Base-by-base conservation (phyloP, 2,888 invertebrate species). In the Epinotia brunnichana region DNA sequence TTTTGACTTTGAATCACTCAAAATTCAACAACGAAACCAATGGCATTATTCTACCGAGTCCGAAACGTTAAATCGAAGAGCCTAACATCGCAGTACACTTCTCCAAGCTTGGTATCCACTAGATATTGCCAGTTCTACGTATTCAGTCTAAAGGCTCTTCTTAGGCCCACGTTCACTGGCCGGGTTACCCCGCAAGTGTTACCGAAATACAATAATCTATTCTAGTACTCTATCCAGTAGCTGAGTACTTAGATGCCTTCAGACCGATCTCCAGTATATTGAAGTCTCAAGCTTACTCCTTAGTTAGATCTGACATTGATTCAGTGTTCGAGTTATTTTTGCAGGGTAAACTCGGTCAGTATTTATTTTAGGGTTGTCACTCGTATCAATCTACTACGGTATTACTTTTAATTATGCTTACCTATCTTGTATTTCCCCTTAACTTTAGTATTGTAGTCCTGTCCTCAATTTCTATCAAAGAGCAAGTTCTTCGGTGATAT, bases 31-130 rank as follows among this genome's bases (percentile, higher is more conserved):
- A 7, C 15, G 13, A n/a, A 48, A n/a, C 1, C 3, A 24, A 82
- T 87, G 88, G 86, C 88, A 89, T 90, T 88, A 89, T 87, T 86
- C 81, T 81, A 86, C 88, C 87, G 87, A 87, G 83, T 76, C 76
- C 73, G 76, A 82, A 85, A 79, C 83, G 44, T 44, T 13, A 77
- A 68, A 17, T 21, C 78, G 79, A 79, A 80, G 78, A 80, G 76
- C 80, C 76, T 80, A 77, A 63, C 78, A 79, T 82, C 83, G 83
- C 82, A 76, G 82, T 81, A 84, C 79, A 84, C 81, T 82, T 76
- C 77, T 78, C 80, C 80, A 86, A 87, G 86, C 87, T 78, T 83
- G 79, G 74, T 80, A 81, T 79, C 76, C 76, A 81, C 78, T 80
- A 81, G 77, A 75, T 80, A 76, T 72, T 74, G 66, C 63, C 84